Evolutionary conservation across 2,888 invertebrate genomes (phyloP), one percentile per base, ranked within the genome.

Genomic region (Synergus umbraculus): DNA sequence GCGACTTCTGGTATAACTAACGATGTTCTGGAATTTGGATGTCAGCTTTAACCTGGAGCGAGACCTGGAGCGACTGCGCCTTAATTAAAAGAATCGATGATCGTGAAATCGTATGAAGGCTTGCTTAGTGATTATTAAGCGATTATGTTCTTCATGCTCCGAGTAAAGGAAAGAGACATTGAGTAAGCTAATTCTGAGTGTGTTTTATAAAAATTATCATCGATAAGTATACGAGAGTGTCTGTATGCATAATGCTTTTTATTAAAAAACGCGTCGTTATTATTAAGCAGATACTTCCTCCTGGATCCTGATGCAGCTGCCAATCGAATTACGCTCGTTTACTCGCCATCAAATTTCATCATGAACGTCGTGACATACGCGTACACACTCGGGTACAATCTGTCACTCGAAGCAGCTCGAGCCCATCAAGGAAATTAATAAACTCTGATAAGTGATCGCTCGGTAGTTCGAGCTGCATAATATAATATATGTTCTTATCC

Each of bases 401-500:
- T 69, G 49, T 69, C 69, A 69, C 49, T 49, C 49, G 43, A 67
- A 46, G 46, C 67, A 67, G 67, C 67, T 67, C 44, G 44, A 69
- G 46, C 46, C 66, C 69, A 69, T 69, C 69, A 69, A 49, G 69
- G 29, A 69, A 69, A 69, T 69, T 49, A 69, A 69, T 69, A 49
- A 49, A 69, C 46, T 69, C 69, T 69, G 49, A 69, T 69, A 69
- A 69, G 49, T 69, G 46, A 69, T 69, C 69, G 46, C 69, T 18
- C 18, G 10, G 22, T 46, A 41, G 41, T 10, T 43, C 43, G 66
- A 49, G 49, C 49, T 49, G 15, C 49, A 2, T 49, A 49, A 37
- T 37, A 37, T 37, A 65, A 41, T 65, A 41, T 65, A 41, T 65
- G 41, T n/a, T 9, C n/a, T 4, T 43, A 66, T 37, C 12, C 9